Evolutionary conservation across 2,113 vertebrate species (phyloP).

Genomic region (Rhinolophus sinicus): DNA sequence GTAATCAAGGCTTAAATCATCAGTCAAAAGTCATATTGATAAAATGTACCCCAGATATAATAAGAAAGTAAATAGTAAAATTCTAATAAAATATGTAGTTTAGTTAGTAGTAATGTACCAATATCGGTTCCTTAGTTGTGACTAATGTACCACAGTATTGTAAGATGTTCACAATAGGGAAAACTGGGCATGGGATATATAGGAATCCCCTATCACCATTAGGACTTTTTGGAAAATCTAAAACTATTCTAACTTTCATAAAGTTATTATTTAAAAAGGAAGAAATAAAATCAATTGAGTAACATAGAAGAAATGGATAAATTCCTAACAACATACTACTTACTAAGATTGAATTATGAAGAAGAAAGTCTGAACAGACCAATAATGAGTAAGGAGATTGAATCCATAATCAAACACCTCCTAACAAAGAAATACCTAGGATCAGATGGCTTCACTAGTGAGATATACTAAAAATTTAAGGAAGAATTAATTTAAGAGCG

Average conservation of each 20-base stretch:
- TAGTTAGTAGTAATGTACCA: neutral
- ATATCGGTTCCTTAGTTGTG: neutral
- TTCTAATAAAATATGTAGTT: neutral
- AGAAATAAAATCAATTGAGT: too few relatives aligned
- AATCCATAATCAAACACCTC: neutral
- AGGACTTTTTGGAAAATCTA: too few relatives aligned
- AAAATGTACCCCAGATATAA: neutral
- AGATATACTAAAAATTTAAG: neutral
- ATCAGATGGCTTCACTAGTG: neutral
- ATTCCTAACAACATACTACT: too few relatives aligned
- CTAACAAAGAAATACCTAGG: neutral
- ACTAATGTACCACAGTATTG: neutral
- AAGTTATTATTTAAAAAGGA: too few relatives aligned
- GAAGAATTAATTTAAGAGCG: neutral
- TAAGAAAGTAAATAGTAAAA: neutral
- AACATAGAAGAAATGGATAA: too few relatives aligned
- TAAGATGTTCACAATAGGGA: too few relatives aligned
- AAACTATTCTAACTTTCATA: too few relatives aligned
- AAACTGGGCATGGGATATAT: too few relatives aligned
- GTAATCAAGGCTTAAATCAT: neutral
- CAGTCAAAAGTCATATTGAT: neutral
- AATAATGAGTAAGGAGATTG: neutral
- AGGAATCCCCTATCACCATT: too few relatives aligned
- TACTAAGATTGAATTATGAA: too few relatives aligned
- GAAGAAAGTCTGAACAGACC: too few relatives aligned